Percentiles rank a stretch among this genome's conserved stretches.
Evolutionary conservation across 2,113 vertebrate genomes (phyloP).

Genomic region (Anhinga rufa): DNA sequence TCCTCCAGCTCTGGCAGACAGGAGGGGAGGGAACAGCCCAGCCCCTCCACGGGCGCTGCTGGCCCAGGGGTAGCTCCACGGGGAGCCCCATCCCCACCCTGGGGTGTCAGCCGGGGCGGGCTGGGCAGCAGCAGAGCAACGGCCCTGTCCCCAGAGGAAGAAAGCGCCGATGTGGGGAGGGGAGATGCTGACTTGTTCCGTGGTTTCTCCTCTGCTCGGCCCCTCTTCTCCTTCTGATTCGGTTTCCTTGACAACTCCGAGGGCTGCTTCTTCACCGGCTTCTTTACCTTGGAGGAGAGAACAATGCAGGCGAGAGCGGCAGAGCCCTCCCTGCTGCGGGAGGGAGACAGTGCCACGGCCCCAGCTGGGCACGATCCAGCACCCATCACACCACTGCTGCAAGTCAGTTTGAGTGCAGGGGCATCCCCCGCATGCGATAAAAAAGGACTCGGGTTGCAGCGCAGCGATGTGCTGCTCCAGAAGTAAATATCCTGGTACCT

Average conservation of each 20-base stretch:
- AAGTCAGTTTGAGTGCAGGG: background rate
- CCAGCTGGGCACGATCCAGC: accelerated
- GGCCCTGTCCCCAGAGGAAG: background rate
- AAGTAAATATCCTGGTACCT: background rate
- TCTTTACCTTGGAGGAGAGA: slow-evolving; percentile 78
- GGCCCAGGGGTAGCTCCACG: background rate
- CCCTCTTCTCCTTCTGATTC: slow-evolving; percentile 85
- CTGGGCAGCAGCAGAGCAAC: background rate
- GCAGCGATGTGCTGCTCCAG: background rate
- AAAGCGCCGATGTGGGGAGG: background rate
- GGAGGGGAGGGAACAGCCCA: background rate
- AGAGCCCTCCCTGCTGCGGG: background rate
- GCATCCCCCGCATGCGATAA: accelerated
- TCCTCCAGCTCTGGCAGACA: background rate
- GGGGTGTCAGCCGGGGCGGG: background rate
- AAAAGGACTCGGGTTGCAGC: background rate
- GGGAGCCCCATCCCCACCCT: background rate
- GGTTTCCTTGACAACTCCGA: slow-evolving; percentile 79
- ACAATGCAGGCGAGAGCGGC: background rate
- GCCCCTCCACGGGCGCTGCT: background rate
- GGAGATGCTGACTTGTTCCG: slow-evolving; percentile 76
- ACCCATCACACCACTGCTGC: background rate
- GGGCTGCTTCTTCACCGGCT: slow-evolving; percentile 73
- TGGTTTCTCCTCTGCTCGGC: slow-evolving; percentile 81
- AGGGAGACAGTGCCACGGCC: background rate